Evolutionary conservation across 2,113 vertebrate species (phyloP).

Genomic region (Antigone vipio): DNA sequence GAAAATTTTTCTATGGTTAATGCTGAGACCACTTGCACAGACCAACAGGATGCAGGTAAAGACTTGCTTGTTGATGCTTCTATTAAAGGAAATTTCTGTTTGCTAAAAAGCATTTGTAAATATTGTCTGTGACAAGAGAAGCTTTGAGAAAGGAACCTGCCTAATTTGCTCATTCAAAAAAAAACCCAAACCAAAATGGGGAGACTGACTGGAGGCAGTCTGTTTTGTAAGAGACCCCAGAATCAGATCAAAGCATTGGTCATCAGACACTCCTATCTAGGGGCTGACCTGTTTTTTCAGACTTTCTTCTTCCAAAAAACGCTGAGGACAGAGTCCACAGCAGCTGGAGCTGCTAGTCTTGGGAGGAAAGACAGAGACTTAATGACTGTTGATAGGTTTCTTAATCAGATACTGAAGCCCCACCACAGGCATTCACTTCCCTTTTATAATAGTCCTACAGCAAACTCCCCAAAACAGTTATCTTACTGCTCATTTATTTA

Average conservation of each 20-base stretch:
- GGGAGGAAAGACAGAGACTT: not conserved
- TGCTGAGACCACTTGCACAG: not conserved
- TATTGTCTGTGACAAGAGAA: not conserved
- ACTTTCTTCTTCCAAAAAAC: not conserved
- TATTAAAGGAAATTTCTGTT: not conserved
- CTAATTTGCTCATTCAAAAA: not conserved
- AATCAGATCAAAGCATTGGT: not conserved
- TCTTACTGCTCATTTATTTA: not conserved
- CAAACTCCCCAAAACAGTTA: not conserved
- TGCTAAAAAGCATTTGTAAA: not conserved
- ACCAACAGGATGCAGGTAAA: not conserved
- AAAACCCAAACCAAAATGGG: no score
- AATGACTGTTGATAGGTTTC: not conserved
- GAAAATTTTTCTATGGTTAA: not conserved
- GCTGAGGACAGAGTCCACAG: not conserved
- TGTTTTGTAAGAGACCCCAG: not conserved
- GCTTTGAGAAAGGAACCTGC: not conserved
- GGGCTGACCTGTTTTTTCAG: not conserved
- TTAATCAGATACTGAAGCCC: not conserved
- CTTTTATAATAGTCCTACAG: not conserved
- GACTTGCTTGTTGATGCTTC: not conserved
- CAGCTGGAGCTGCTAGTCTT: not conserved
- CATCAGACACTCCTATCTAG: not conserved
- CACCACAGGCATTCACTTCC: not conserved
- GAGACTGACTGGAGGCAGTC: not conserved